phyloP scores from a whole-genome alignment of 1,140 invertebrate species.

The Drosophila miranda region DNA sequence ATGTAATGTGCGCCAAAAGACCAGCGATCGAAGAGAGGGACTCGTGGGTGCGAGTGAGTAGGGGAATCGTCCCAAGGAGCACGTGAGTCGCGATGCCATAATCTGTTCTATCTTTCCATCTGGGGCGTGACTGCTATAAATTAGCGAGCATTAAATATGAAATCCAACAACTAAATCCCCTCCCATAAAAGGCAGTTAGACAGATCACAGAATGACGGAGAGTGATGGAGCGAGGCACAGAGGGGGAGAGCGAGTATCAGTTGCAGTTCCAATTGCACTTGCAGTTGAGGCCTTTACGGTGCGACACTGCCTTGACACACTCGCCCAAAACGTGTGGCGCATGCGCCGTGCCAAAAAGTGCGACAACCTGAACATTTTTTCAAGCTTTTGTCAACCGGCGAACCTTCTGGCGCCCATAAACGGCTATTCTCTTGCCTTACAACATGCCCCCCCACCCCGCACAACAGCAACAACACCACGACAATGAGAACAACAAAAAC shows the following conservation, averaged over 20 bases:
- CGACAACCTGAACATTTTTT: constrained; percentile 24
- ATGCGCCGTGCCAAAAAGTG: constrained; percentile 55
- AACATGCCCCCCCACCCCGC: constrained; percentile 13
- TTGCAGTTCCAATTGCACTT: constrained; percentile 46
- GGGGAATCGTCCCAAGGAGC: constrained; percentile 1
- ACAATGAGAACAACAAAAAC: constrained; percentile 46
- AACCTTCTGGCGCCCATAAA: constrained; percentile 76
- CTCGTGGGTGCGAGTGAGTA: neutral
- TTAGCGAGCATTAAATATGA: constrained; percentile 76
- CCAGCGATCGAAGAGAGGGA: neutral
- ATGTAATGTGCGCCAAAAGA: constrained; percentile 6
- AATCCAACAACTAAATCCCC: constrained; percentile 55
- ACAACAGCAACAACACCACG: constrained; percentile 18
- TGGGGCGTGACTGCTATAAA: constrained; percentile 55
- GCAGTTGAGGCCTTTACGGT: constrained; percentile 41
- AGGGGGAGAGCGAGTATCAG: constrained; percentile 15
- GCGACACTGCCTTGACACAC: constrained; percentile 66
- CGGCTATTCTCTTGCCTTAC: constrained; percentile 67
- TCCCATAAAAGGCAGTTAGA: constrained; percentile 66
- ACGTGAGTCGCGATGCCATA: constrained; percentile 21
- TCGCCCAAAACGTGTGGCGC: constrained; percentile 75
- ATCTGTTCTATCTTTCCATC: constrained; percentile 21
- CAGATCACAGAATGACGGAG: neutral
- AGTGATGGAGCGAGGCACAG: neutral
- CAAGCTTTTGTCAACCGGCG: constrained; percentile 30